Conservation (phyloP, 2,113 vertebrate genomes). For the Natator depressus region DNA sequence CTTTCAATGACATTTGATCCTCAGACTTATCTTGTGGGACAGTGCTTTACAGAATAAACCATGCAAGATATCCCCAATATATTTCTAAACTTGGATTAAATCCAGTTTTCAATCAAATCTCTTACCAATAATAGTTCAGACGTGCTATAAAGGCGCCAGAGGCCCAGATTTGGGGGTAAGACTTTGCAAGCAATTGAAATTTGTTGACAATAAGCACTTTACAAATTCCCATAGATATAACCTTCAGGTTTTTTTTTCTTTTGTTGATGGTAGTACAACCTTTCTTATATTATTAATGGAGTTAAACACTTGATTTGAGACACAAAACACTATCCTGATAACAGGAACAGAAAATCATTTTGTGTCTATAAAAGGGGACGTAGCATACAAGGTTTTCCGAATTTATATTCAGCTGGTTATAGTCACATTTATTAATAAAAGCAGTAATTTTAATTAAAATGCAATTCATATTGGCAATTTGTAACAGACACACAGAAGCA, state of each 20-base stretch:
- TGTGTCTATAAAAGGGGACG: neutral
- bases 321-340: neutral
- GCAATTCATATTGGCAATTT: neutral
- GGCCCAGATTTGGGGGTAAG: neutral
- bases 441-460: neutral
- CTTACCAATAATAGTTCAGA: constrained; percentile 12
- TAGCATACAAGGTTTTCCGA: neutral
- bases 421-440: neutral
- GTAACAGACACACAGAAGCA: neutral
- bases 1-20: neutral
- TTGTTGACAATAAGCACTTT: neutral
- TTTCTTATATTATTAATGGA: neutral
- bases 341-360: neutral
- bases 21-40: neutral
- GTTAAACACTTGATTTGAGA: neutral
- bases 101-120: neutral
- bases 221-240: neutral
- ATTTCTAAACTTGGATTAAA: constrained; percentile 35
- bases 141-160: neutral
- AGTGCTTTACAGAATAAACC: constrained; percentile 10
- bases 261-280: neutral
- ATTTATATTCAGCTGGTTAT: neutral
- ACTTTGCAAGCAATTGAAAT: constrained; percentile 23
- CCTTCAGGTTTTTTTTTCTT: neutral
- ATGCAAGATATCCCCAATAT: neutral